Conservation (phyloP, 1,140 invertebrate species). For the Spodoptera frugiperda region DNA sequence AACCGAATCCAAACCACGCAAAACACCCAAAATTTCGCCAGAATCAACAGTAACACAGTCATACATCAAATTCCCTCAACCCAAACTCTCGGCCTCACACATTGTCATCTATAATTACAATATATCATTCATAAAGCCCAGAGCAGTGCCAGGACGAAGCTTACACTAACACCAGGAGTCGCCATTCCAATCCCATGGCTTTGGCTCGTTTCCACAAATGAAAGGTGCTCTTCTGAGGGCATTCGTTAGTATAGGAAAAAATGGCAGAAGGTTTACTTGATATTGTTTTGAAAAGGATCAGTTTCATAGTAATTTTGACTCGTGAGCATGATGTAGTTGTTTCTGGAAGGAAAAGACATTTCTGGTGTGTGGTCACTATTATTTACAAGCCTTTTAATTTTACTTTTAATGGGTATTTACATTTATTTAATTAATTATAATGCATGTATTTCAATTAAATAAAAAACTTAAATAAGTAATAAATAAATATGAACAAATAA, state of each 20-base stretch:
- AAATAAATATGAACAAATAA: too few relatives aligned
- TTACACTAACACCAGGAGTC: slow-evolving; percentile 27
- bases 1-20: too few relatives aligned
- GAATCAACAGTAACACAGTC: not conserved
- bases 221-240: slow-evolving; percentile 8
- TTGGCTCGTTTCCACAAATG: slow-evolving; percentile 34
- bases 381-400: too few relatives aligned
- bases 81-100: not conserved
- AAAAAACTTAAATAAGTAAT: too few relatives aligned
- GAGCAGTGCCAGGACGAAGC: slow-evolving; percentile 8
- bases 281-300: not conserved
- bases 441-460: too few relatives aligned
- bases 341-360: too few relatives aligned
- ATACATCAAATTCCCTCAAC: not conserved
- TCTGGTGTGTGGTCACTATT: too few relatives aligned
- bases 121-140: slow-evolving; percentile 15
- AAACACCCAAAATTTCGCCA: too few relatives aligned
- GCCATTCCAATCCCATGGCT: slow-evolving; percentile 18
- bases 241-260: not conserved
- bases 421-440: too few relatives aligned
- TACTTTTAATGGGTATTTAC: too few relatives aligned
- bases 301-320: not conserved
- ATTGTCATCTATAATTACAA: slow-evolving; percentile 3
- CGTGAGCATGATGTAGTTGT: too few relatives aligned
- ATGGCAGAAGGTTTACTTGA: not conserved